Conservation (phyloP, 2,113 vertebrate species). For the Euleptes europaea region DNA sequence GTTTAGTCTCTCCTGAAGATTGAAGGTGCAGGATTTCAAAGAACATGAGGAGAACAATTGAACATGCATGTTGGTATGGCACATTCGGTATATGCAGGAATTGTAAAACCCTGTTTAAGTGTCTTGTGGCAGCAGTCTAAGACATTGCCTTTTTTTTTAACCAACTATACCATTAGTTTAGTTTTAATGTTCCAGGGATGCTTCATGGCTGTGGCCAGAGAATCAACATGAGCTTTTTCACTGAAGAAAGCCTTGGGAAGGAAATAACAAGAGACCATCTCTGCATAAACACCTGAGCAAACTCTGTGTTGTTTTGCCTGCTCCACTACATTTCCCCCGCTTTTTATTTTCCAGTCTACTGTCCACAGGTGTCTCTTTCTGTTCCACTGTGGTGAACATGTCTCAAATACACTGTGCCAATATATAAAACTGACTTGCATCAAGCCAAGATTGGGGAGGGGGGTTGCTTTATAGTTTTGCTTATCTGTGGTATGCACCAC, state of each 20-base stretch:
- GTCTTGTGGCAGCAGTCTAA: background rate
- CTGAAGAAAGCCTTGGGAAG: background rate
- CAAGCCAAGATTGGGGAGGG: background rate
- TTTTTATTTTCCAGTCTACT: slow-evolving; percentile 47
- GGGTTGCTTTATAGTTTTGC: slow-evolving; percentile 19
- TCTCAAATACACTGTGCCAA: slow-evolving; percentile 15
- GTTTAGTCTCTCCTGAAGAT: background rate
- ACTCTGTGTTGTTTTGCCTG: slow-evolving; percentile 15
- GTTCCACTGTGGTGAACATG: slow-evolving; percentile 20
- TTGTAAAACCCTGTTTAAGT: background rate
- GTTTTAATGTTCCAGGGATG: background rate
- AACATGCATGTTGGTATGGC: background rate
- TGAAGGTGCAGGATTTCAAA: background rate
- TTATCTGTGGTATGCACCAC: background rate
- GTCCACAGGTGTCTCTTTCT: slow-evolving; percentile 14
- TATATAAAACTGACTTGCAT: background rate
- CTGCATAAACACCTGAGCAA: slow-evolving; percentile 14
- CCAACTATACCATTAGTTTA: background rate
- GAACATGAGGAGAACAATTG: background rate
- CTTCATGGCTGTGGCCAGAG: background rate
- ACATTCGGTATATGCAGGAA: background rate
- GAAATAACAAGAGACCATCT: background rate
- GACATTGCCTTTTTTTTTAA: background rate
- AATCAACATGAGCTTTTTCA: background rate
- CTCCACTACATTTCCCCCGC: background rate